Conservation (phyloP, 2,888 invertebrate species). For the Seladonia tumulorum region DNA sequence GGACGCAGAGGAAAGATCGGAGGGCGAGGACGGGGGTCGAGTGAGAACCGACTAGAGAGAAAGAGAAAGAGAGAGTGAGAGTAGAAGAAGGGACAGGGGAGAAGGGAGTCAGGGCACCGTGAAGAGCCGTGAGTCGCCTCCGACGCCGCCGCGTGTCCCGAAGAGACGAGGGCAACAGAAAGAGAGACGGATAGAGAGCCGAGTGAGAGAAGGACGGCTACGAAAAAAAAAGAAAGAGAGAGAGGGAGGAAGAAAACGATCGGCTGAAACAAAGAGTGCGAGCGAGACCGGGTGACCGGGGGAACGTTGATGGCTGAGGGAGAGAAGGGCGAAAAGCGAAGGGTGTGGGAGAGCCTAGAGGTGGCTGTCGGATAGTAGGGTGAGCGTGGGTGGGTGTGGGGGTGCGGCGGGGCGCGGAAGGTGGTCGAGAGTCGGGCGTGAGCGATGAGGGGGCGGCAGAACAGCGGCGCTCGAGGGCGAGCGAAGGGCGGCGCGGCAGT, state of each 20-base stretch:
- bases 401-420: slow-evolving; percentile 71
- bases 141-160: slow-evolving; percentile 58
- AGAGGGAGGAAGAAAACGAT: slow-evolving; percentile 29
- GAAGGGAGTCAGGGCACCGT: slow-evolving; percentile 44
- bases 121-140: slow-evolving; percentile 46
- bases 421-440: slow-evolving; percentile 66
- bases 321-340: slow-evolving; percentile 47
- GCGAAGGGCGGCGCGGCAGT: slow-evolving; percentile 69
- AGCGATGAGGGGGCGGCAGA: slow-evolving; percentile 71
- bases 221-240: slow-evolving; percentile 9
- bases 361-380: slow-evolving; percentile 59
- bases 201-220: slow-evolving; percentile 27
- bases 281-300: slow-evolving; percentile 12
- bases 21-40: slow-evolving; percentile 35
- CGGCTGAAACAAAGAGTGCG: slow-evolving; percentile 48
- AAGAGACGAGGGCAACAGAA: slow-evolving; percentile 50
- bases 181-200: slow-evolving; percentile 9
- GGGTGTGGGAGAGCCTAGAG: slow-evolving; percentile 55
- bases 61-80: slow-evolving; percentile 39
- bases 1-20: slow-evolving; percentile 48
- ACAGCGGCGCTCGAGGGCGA: slow-evolving; percentile 73
- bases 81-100: slow-evolving; percentile 39
- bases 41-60: slow-evolving; percentile 22
- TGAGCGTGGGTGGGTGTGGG: slow-evolving; percentile 28
- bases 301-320: slow-evolving; percentile 57